A percentile compares a stretch with the other conserved stretches of the same genome.
Evolutionary conservation across 2,797 vertebrate species (phyloP).

Genomic region (Odontamblyopus lacepedii): DNA sequence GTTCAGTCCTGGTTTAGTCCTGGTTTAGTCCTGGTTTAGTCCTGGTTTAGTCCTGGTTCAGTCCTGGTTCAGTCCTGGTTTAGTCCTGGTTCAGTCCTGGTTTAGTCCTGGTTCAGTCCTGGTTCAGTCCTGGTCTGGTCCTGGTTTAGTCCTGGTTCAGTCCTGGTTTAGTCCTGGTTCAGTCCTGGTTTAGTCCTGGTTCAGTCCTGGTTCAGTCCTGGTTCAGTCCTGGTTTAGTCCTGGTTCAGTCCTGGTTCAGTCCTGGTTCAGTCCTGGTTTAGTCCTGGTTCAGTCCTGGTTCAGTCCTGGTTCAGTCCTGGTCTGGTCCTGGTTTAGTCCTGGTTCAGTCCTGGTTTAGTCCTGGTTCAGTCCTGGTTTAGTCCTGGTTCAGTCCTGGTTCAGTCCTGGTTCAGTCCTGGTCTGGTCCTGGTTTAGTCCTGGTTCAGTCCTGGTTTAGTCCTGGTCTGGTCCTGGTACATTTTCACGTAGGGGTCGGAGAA

Average conservation of each 20-base stretch:
- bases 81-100: not conserved
- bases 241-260: not conserved
- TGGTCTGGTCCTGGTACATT: slow-evolving; percentile 64
- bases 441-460: not conserved
- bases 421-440: not conserved
- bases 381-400: too few relatives aligned
- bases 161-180: too few relatives aligned
- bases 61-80: too few relatives aligned
- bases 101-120: not conserved
- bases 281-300: too few relatives aligned
- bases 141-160: too few relatives aligned
- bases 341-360: not conserved
- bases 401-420: too few relatives aligned
- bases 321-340: too few relatives aligned
- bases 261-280: not conserved
- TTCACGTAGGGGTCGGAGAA: slow-evolving; percentile 91
- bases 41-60: not conserved
- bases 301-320: too few relatives aligned
- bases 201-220: too few relatives aligned
- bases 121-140: not conserved
- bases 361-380: not conserved
- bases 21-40: not conserved
- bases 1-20: not conserved
- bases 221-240: not conserved
- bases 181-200: too few relatives aligned